Conservation (phyloP, 2,888 invertebrate genomes). For the Thyatira batis region DNA sequence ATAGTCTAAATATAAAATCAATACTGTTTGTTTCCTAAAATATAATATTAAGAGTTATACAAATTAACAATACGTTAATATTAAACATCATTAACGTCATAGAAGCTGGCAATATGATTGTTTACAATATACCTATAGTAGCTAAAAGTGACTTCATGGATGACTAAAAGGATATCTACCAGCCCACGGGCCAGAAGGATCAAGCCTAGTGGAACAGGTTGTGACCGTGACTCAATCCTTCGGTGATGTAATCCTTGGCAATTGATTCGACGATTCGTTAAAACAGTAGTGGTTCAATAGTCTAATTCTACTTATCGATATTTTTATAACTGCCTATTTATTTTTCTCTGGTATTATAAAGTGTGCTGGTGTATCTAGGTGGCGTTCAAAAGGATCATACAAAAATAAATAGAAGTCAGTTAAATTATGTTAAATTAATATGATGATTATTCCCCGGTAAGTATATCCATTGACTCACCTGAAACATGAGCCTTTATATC, state of each 20-base stretch:
- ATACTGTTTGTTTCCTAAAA: too few species aligned
- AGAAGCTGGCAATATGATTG: slow-evolving; percentile 43
- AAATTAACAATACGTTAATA: slow-evolving; percentile 28
- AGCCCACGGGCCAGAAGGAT: slow-evolving; percentile 67
- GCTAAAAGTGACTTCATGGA: slow-evolving; percentile 62
- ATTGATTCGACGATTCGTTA: slow-evolving; percentile 69
- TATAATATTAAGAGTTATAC: too few species aligned
- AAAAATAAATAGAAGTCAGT: neutral
- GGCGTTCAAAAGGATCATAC: too few species aligned
- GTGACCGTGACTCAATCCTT: slow-evolving; percentile 76
- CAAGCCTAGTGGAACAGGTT: slow-evolving; percentile 51
- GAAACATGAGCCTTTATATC: slow-evolving; percentile 33
- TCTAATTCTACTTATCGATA: slow-evolving; percentile 37
- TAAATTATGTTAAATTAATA: neutral
- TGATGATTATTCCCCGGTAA: neutral
- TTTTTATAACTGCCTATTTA: neutral
- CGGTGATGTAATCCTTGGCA: slow-evolving; percentile 75
- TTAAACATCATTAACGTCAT: slow-evolving; percentile 47
- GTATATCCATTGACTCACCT: slow-evolving; percentile 30
- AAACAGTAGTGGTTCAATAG: slow-evolving; percentile 47
- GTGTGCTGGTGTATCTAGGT: too few species aligned
- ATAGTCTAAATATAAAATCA: too few species aligned
- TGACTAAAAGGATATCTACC: slow-evolving; percentile 74
- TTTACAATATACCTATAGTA: slow-evolving; percentile 60
- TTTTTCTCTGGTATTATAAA: too few species aligned